Conservation (phyloP, 1,140 invertebrate species). For the Triops cancriformis region DNA sequence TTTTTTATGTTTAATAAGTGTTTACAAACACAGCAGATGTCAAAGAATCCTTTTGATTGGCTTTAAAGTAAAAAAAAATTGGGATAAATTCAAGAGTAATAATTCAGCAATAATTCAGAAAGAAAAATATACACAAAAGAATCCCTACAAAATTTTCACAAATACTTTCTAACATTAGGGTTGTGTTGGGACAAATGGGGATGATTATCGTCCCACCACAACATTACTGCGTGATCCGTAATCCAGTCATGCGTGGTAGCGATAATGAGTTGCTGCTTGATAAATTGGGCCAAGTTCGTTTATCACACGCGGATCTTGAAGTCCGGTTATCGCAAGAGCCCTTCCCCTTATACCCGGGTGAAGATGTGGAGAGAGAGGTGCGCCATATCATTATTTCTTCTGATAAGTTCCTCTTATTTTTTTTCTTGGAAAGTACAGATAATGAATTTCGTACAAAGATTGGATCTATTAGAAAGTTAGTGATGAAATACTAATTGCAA, state of each 20-base stretch:
- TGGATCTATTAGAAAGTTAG: too few relatives aligned
- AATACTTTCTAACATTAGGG: slow-evolving; percentile 8
- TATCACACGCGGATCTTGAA: slow-evolving; percentile 44
- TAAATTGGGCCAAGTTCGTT: slow-evolving; percentile 39
- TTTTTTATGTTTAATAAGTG: too few relatives aligned
- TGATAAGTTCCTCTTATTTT: too few relatives aligned
- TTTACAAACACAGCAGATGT: too few relatives aligned
- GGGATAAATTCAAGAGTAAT: too few relatives aligned
- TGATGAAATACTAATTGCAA: too few relatives aligned
- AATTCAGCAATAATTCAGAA: too few relatives aligned
- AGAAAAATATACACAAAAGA: too few relatives aligned
- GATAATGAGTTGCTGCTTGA: slow-evolving; percentile 39
- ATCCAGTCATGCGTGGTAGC: slow-evolving; percentile 41
- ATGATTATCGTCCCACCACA: slow-evolving; percentile 48
- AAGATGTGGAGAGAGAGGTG: slow-evolving; percentile 39
- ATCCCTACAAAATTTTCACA: neutral
- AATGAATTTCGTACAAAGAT: too few relatives aligned
- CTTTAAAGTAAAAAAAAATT: too few relatives aligned
- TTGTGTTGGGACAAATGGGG: slow-evolving; percentile 36
- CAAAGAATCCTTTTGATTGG: too few relatives aligned
- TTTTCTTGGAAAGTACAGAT: too few relatives aligned
- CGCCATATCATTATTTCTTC: slow-evolving; percentile 36
- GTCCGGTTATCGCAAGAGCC: slow-evolving; percentile 46
- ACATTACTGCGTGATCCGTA: slow-evolving; percentile 45
- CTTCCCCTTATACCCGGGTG: slow-evolving; percentile 48